These are phyloP conservation scores for Pempheris klunzingeri DNA, from an alignment of 2,797 vertebrate genomes.

Conservation along the genomic window DNA sequence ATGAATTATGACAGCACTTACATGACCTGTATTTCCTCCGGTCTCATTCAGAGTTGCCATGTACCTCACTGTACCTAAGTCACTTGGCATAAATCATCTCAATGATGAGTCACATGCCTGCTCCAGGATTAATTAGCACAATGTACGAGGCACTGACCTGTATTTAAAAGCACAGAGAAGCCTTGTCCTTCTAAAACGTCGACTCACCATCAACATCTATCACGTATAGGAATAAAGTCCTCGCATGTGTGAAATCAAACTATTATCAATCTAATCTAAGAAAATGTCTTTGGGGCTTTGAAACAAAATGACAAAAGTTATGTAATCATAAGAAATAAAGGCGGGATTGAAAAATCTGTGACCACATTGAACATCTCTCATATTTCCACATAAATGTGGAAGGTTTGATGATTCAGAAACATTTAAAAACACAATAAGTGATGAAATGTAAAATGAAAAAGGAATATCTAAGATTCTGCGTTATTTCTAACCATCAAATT, in stretches of 20 bases:
- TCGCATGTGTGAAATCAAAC: not conserved
- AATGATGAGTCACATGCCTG: conserved; percentile 33
- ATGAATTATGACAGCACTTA: not conserved
- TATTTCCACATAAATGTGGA: too few species aligned
- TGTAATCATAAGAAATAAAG: not conserved
- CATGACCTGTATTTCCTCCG: conserved; percentile 17
- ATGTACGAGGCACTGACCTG: conserved; percentile 35
- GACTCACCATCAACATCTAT: not conserved
- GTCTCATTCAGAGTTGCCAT: conserved; percentile 7
- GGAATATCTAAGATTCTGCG: too few species aligned
- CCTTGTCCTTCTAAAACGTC: conserved; percentile 18
- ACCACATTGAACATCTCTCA: too few species aligned
- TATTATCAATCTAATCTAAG: not conserved
- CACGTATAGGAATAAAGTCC: not conserved
- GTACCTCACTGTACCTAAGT: conserved; percentile 18
- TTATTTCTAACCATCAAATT: too few species aligned
- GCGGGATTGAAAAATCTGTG: too few species aligned
- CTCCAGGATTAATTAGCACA: conserved; percentile 59
- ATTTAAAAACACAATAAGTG: too few species aligned
- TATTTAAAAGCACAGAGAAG: conserved; percentile 58
- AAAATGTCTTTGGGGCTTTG: not conserved
- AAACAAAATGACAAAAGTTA: not conserved
- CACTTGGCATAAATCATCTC: conserved; percentile 51
- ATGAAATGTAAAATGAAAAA: too few species aligned
- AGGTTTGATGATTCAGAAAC: too few species aligned